Evolutionary conservation across 2,797 vertebrate genomes (phyloP).

Genomic region (Moxostoma hubbsi): DNA sequence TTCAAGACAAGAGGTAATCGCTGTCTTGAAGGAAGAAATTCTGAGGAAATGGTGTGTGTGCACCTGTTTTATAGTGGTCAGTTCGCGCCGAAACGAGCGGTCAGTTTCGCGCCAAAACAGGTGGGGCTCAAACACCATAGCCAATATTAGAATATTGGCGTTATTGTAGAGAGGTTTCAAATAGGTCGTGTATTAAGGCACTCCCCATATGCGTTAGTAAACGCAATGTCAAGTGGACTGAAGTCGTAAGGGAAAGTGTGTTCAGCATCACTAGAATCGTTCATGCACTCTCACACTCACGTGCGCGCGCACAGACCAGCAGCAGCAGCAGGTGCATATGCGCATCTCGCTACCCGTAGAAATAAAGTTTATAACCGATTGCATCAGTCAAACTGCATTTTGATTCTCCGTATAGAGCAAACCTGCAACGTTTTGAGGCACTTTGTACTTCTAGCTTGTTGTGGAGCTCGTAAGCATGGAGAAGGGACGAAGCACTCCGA

Average conservation of each 20-base stretch:
- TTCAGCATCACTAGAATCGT: neutral
- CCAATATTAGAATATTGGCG: too few species aligned
- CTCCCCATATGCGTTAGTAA: too few species aligned
- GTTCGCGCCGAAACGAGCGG: too few species aligned
- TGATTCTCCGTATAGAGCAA: neutral
- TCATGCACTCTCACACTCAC: neutral
- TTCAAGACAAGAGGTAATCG: too few species aligned
- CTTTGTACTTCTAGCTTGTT: neutral
- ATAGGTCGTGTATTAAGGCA: too few species aligned
- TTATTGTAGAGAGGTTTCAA: too few species aligned
- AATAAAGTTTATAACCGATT: conserved; percentile 8
- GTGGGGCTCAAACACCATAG: too few species aligned
- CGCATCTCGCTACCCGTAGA: neutral
- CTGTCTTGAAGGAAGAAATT: too few species aligned
- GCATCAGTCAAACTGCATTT: conserved; percentile 8
- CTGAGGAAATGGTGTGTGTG: too few species aligned
- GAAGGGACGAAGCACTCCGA: conserved; percentile 58
- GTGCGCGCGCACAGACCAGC: neutral
- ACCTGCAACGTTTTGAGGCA: neutral
- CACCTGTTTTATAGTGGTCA: too few species aligned
- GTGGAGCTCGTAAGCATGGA: conserved; percentile 63
- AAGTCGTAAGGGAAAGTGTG: neutral
- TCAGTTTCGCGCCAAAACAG: too few species aligned
- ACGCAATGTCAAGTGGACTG: too few species aligned
- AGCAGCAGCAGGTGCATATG: neutral